Evolutionary conservation across 2,797 vertebrate species (phyloP).

Genomic region (Amphiprion clarkii): DNA sequence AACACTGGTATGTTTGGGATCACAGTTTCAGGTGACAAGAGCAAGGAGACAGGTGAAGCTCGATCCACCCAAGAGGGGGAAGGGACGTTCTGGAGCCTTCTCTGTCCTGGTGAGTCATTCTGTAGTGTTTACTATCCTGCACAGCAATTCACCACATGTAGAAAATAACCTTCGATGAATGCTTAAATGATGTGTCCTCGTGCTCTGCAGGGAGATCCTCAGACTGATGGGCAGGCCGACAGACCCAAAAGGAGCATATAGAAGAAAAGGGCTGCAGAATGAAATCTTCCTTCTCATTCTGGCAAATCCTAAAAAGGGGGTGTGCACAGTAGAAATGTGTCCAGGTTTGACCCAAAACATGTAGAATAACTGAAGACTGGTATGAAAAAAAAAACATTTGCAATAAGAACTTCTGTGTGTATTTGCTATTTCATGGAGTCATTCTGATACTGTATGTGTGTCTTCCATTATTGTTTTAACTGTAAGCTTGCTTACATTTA

Average conservation of each 20-base stretch:
- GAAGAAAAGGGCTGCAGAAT: slow-evolving; percentile 36
- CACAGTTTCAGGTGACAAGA: slow-evolving; percentile 70
- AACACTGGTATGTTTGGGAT: not conserved
- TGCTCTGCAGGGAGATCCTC: slow-evolving; percentile 70
- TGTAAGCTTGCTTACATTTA: slow-evolving; percentile 53
- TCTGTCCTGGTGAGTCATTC: slow-evolving; percentile 74
- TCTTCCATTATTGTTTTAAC: slow-evolving; percentile 48
- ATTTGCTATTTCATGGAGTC: slow-evolving; percentile 22
- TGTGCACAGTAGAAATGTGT: slow-evolving; percentile 8
- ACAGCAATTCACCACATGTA: not conserved
- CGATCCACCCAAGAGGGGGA: slow-evolving; percentile 59
- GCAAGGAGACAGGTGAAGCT: slow-evolving; percentile 75
- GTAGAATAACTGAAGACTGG: slow-evolving; percentile 30
- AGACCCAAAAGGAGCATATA: slow-evolving; percentile 55
- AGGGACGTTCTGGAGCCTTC: slow-evolving; percentile 69
- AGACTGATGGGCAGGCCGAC: slow-evolving; percentile 49
- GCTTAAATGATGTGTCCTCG: slow-evolving; percentile 12
- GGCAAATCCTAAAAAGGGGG: not conserved
- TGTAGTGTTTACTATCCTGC: not conserved
- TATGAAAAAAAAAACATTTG: slow-evolving; percentile 40
- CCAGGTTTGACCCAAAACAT: slow-evolving; percentile 11
- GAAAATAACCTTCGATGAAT: slow-evolving; percentile 1
- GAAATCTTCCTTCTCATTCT: slow-evolving; percentile 13
- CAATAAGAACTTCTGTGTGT: slow-evolving; percentile 27
- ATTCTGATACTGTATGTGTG: slow-evolving; percentile 19